Percentiles rank a stretch among this genome's conserved stretches.
These are phyloP conservation scores for Xerus rutilus DNA, from an alignment of 2,797 vertebrate species.

Conservation along the genomic window DNA sequence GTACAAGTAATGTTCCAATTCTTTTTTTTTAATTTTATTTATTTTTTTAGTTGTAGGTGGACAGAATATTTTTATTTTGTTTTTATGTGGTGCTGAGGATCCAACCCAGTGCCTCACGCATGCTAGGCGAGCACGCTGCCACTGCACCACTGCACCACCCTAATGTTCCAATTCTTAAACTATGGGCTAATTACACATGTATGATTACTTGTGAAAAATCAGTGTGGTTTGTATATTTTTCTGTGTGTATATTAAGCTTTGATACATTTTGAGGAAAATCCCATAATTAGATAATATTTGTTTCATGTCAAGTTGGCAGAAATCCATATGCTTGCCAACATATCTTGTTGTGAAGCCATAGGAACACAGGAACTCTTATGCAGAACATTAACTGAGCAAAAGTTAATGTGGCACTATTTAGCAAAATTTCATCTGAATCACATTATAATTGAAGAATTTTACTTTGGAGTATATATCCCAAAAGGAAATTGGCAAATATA, in stretches of 20 bases:
- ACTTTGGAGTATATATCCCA: background rate
- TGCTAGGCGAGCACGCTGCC: too few relatives aligned
- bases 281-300: background rate
- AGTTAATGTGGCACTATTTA: background rate
- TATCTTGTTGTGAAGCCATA: background rate
- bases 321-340: background rate
- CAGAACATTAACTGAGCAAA: background rate
- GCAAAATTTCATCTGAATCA: background rate
- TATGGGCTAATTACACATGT: background rate
- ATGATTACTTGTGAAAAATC: background rate
- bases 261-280: background rate
- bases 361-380: background rate
- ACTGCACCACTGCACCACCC: too few relatives aligned
- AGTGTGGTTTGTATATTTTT: background rate
- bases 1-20: background rate
- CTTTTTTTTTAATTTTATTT: background rate
- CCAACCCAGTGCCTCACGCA: too few relatives aligned
- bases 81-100: too few relatives aligned
- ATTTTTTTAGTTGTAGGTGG: too few relatives aligned
- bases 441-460: background rate
- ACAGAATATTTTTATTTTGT: too few relatives aligned
- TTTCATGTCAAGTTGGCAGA: background rate
- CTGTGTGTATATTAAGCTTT: background rate
- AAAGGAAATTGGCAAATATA: background rate
- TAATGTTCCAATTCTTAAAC: background rate